Conservation (phyloP, 2,113 vertebrate genomes). For the Acanthisitta chloris region DNA sequence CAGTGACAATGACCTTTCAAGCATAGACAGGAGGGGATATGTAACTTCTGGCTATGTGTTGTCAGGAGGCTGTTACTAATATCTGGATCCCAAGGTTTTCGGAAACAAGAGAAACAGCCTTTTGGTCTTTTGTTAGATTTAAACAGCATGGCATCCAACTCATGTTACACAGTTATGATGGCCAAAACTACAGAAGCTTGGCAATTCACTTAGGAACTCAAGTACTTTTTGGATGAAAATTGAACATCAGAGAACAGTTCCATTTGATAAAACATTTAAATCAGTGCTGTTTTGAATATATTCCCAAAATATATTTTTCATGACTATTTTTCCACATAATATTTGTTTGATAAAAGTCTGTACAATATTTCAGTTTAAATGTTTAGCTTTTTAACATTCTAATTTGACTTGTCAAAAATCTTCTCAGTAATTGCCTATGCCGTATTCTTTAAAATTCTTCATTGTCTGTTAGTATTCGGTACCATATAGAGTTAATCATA, state of each 20-base stretch:
- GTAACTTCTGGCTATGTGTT: not conserved
- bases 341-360: slow-evolving; percentile 57
- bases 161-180: not conserved
- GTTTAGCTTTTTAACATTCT: slow-evolving; percentile 55
- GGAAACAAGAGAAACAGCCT: slow-evolving; percentile 4
- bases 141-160: slow-evolving; percentile 33
- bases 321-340: slow-evolving; percentile 36
- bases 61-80: slow-evolving; percentile 5
- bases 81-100: slow-evolving; percentile 6
- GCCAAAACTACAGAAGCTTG: slow-evolving; percentile 42
- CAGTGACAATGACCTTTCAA: not conserved
- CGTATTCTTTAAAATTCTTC: slow-evolving; percentile 59
- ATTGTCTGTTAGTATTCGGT: slow-evolving; percentile 55
- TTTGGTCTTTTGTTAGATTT: slow-evolving; percentile 26
- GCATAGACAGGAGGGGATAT: not conserved
- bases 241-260: slow-evolving; percentile 46
- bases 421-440: slow-evolving; percentile 40
- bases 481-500: not conserved
- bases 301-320: slow-evolving; percentile 58
- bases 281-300: slow-evolving; percentile 52
- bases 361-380: slow-evolving; percentile 43
- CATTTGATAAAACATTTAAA: slow-evolving; percentile 42
- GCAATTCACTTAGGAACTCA: slow-evolving; percentile 19
- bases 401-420: slow-evolving; percentile 59
- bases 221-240: slow-evolving; percentile 32